A percentile compares a stretch with the other conserved stretches of the same genome.
phyloP scores from a whole-genome alignment of 2,888 invertebrate genomes.

The Leptinotarsa peninsularis region DNA sequence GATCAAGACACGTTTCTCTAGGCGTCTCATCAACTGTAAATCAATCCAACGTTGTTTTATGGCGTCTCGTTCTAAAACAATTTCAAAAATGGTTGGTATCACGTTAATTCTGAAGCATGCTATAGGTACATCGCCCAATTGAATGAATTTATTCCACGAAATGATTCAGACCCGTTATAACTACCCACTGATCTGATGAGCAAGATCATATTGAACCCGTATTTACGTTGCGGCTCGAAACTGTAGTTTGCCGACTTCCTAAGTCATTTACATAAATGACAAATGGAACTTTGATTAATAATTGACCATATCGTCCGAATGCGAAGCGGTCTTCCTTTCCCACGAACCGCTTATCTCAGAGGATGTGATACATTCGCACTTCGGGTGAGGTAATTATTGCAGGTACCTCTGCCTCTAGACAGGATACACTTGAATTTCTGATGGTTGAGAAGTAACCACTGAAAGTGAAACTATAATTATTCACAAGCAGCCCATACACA shows the following conservation, averaged over 20 bases:
- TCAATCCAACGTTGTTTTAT: neutral
- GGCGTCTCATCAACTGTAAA: neutral
- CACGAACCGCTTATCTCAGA: conserved; percentile 3
- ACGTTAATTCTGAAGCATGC: conserved; percentile 8
- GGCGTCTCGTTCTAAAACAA: neutral
- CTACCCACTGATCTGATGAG: conserved; percentile 22
- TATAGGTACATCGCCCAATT: conserved; percentile 13
- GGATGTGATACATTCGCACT: conserved; percentile 19
- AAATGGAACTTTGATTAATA: conserved; percentile 19
- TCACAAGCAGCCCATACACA: neutral
- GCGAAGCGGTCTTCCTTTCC: neutral
- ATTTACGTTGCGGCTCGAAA: conserved; percentile 6
- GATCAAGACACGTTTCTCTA: neutral
- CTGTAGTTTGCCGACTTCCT: conserved; percentile 20
- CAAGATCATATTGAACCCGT: conserved; percentile 17
- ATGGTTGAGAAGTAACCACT: conserved; percentile 1
- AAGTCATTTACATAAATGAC: conserved; percentile 26
- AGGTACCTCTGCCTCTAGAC: conserved; percentile 9
- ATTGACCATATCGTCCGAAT: neutral
- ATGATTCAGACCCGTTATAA: conserved; percentile 19
- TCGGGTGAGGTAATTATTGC: neutral
- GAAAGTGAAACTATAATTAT: conserved; percentile 13
- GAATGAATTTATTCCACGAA: conserved; percentile 14
- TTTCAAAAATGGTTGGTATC: neutral
- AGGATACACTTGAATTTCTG: conserved; percentile 16